Percentiles rank a stretch among this genome's conserved stretches.
Conservation (phyloP, 2,797 vertebrate species). For the Schizopygopsis pylzovi region DNA sequence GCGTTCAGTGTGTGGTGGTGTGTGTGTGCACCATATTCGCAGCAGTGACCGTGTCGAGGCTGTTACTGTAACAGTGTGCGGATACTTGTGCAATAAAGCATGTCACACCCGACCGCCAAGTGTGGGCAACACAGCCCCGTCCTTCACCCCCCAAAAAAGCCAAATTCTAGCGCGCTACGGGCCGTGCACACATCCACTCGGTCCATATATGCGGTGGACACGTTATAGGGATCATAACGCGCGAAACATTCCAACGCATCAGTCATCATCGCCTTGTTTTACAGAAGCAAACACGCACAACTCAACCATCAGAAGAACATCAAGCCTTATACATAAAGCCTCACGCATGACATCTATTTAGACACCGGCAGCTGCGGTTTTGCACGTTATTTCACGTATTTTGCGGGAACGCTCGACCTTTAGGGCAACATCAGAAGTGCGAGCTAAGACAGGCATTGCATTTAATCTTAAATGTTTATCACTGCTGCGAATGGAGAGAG, state of each 20-base stretch:
- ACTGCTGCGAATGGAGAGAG: constrained; percentile 15
- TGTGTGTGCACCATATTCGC: constrained; percentile 72
- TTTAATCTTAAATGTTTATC: neutral
- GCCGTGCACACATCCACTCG: constrained; percentile 50
- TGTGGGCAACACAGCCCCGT: constrained; percentile 38
- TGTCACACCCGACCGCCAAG: constrained; percentile 61
- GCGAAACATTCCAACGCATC: constrained; percentile 78
- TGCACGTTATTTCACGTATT: constrained; percentile 14
- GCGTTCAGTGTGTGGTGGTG: constrained; percentile 57
- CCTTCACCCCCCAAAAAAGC: constrained; percentile 50
- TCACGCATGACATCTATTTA: constrained; percentile 25
- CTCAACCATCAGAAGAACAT: constrained; percentile 7
- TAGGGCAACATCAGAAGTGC: constrained; percentile 40
- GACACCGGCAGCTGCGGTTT: constrained; percentile 2
- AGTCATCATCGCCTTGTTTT: constrained; percentile 46
- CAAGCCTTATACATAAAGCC: neutral
- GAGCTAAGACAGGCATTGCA: neutral
- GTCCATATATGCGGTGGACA: constrained; percentile 63
- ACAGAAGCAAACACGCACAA: constrained; percentile 32
- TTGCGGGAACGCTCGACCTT: constrained; percentile 51
- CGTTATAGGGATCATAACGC: constrained; percentile 52
- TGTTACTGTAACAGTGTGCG: constrained; percentile 61
- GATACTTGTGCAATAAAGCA: constrained; percentile 54
- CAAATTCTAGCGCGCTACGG: constrained; percentile 20
- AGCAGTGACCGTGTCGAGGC: constrained; percentile 55